phyloP scores from a whole-genome alignment of 2,797 vertebrate species.

The Premnoplex brunnescens region DNA sequence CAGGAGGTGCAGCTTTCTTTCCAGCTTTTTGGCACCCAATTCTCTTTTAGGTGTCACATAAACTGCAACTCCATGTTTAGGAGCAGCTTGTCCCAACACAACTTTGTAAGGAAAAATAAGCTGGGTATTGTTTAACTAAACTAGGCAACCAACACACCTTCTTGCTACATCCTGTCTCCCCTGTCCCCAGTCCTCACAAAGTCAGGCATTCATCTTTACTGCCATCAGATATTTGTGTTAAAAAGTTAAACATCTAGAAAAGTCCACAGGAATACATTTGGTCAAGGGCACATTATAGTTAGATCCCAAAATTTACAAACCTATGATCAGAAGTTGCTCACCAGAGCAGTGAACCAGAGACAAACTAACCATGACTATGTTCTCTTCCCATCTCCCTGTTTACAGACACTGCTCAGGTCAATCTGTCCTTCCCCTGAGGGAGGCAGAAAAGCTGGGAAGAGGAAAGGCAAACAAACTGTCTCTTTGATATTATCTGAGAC shows the following conservation, averaged over 20 bases:
- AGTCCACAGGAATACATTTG: background rate
- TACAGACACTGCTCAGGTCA: background rate
- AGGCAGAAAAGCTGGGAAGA: background rate
- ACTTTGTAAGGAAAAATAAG: background rate
- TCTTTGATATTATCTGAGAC: background rate
- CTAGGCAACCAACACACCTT: background rate
- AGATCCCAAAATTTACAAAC: background rate
- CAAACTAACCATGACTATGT: background rate
- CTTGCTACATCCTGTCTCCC: background rate
- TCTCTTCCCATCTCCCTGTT: background rate
- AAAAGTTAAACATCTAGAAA: constrained; percentile 12
- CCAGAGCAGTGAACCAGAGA: background rate
- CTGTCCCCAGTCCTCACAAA: background rate
- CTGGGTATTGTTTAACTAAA: background rate
- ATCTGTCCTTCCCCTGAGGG: background rate
- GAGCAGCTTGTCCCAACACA: background rate
- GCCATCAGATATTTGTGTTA: background rate
- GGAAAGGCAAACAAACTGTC: background rate
- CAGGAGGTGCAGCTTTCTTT: background rate
- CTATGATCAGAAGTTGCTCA: background rate
- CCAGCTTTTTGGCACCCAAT: background rate
- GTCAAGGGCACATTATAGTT: background rate
- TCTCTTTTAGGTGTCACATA: background rate
- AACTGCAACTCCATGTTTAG: background rate
- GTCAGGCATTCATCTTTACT: background rate